These are phyloP conservation scores for Brachionus rotundiformis DNA, from an alignment of 1,140 invertebrate species.

Conservation along the genomic window DNA sequence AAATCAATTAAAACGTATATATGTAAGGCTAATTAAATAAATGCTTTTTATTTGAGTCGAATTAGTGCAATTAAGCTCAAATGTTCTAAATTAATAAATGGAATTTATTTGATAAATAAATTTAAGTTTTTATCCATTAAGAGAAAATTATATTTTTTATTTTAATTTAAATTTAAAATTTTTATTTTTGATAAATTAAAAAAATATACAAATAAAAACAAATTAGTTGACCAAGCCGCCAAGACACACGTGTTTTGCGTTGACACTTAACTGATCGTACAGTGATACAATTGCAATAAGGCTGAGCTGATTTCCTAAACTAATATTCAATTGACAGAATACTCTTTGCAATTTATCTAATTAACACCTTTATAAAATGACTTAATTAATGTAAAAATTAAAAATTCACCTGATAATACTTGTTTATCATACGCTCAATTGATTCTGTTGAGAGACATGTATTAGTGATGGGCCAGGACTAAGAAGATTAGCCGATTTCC, in stretches of 20 bases:
- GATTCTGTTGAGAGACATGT: not conserved
- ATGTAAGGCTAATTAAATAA: too few relatives aligned
- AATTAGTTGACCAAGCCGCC: not conserved
- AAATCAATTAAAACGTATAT: too few relatives aligned
- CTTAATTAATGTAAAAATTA: slow-evolving; percentile 25
- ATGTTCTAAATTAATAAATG: not conserved
- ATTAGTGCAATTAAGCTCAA: not conserved
- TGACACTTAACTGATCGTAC: slow-evolving; percentile 24
- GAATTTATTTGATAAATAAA: not conserved
- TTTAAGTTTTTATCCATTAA: not conserved
- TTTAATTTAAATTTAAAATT: too few relatives aligned
- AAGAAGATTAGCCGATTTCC: slow-evolving; percentile 48
- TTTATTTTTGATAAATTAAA: not conserved
- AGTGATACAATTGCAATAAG: not conserved
- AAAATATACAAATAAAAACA: not conserved
- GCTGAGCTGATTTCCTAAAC: slow-evolving; percentile 4
- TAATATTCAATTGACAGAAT: slow-evolving; percentile 25
- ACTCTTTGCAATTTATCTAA: slow-evolving; percentile 25
- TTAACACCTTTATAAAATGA: slow-evolving; percentile 3
- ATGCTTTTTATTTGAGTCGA: not conserved
- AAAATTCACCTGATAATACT: slow-evolving; percentile 45
- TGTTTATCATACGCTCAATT: slow-evolving; percentile 36
- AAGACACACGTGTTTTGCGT: slow-evolving; percentile 30
- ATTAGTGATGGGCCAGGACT: slow-evolving; percentile 34
- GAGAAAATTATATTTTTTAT: too few relatives aligned